Conservation (phyloP, 2,797 vertebrate species). For the Anas georgica region DNA sequence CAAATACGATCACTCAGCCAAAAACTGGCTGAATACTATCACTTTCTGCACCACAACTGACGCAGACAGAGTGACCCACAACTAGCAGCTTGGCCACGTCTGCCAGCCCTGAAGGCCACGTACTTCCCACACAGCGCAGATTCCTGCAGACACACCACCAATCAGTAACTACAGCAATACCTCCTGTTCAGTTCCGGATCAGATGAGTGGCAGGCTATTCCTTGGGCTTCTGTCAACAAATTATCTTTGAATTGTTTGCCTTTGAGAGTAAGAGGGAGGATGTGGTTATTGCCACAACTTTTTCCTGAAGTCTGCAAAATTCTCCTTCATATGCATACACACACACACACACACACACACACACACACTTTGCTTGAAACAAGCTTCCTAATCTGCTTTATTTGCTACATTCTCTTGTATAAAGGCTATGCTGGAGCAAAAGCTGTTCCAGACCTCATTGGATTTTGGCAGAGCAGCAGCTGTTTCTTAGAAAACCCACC, state of each 20-base stretch:
- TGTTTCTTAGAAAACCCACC: background rate
- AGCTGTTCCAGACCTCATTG: background rate
- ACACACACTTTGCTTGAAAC: background rate
- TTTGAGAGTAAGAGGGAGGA: background rate
- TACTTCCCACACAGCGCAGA: background rate
- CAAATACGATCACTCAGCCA: background rate
- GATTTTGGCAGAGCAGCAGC: background rate
- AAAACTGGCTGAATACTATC: background rate
- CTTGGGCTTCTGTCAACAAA: background rate
- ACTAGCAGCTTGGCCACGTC: background rate
- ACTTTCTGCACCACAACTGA: background rate
- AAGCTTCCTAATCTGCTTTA: background rate
- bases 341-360: background rate
- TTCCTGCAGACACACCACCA: background rate
- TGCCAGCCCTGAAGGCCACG: background rate
- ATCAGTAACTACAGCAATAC: constrained; percentile 5
- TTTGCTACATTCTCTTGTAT: fast-evolving
- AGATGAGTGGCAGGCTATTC: background rate
- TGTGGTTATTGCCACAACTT: background rate
- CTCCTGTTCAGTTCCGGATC: background rate
- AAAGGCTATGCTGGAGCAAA: fast-evolving
- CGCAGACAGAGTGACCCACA: background rate
- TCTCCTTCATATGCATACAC: background rate
- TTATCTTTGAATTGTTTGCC: background rate
- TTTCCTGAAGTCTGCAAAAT: background rate